Evolutionary conservation across 2,888 invertebrate genomes (phyloP).

Genomic region (Julus scanicus): DNA sequence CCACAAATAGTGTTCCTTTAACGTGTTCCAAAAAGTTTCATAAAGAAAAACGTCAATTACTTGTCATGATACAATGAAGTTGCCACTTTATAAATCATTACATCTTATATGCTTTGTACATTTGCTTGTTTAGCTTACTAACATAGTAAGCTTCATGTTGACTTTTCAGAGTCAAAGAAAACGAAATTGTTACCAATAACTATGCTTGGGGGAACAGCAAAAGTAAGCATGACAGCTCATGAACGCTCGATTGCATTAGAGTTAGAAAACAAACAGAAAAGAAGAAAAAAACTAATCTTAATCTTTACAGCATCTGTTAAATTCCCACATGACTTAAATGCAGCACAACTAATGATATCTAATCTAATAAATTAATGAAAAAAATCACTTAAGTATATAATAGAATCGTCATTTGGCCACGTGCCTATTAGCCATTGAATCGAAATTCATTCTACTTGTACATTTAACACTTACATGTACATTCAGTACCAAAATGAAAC

Average conservation of each 20-base stretch:
- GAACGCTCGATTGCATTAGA: constrained; percentile 12
- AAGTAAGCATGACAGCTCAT: not conserved
- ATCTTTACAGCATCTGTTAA: constrained; percentile 1
- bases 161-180: not conserved
- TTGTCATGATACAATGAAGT: too few relatives aligned
- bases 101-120: not conserved
- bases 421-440: too few relatives aligned
- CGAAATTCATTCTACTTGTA: too few relatives aligned
- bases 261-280: not conserved
- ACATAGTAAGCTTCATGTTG: not conserved
- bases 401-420: not conserved
- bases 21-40: too few relatives aligned
- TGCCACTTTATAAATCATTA: too few relatives aligned
- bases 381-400: not conserved
- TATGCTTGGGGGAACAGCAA: not conserved
- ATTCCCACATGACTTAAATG: constrained; percentile 15
- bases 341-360: not conserved
- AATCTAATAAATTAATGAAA: not conserved
- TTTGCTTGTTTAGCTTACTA: not conserved
- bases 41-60: too few relatives aligned
- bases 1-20: too few relatives aligned
- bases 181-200: not conserved
- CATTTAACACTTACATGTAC: too few relatives aligned
- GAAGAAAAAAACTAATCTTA: not conserved
- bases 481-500: too few relatives aligned